Percentiles rank a stretch among this genome's conserved stretches.
phyloP scores from a whole-genome alignment of 2,113 vertebrate genomes.

The Hucho hucho region DNA sequence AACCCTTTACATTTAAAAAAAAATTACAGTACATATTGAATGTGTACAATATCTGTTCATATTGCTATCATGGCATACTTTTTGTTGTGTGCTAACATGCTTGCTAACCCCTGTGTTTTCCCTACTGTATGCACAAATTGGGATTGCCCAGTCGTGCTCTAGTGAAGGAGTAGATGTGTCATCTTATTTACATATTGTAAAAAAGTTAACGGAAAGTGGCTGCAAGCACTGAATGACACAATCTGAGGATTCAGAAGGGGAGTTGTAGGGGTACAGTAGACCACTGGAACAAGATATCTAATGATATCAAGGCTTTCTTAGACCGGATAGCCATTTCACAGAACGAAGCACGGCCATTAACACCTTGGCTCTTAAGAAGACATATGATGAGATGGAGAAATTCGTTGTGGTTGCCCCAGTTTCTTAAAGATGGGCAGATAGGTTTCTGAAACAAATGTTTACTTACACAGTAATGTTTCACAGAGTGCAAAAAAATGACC shows the following conservation, averaged over 20 bases:
- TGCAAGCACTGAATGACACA: neutral
- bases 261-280: neutral
- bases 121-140: neutral
- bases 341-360: neutral
- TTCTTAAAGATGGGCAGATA: no score
- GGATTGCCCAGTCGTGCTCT: neutral
- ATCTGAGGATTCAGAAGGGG: neutral
- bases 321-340: neutral
- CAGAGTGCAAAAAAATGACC: conserved; percentile 72
- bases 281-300: neutral
- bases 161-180: neutral
- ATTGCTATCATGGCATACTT: neutral
- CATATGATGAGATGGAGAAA: neutral
- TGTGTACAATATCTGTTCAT: neutral
- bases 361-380: neutral
- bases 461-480: conserved; percentile 61
- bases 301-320: neutral
- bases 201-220: neutral
- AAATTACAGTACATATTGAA: neutral
- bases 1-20: no score
- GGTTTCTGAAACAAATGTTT: neutral
- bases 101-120: neutral
- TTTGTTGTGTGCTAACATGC: no score
- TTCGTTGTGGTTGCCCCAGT: neutral
- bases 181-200: neutral